phyloP scores from a whole-genome alignment of 2,797 vertebrate species.

The Arnoldichthys spilopterus region DNA sequence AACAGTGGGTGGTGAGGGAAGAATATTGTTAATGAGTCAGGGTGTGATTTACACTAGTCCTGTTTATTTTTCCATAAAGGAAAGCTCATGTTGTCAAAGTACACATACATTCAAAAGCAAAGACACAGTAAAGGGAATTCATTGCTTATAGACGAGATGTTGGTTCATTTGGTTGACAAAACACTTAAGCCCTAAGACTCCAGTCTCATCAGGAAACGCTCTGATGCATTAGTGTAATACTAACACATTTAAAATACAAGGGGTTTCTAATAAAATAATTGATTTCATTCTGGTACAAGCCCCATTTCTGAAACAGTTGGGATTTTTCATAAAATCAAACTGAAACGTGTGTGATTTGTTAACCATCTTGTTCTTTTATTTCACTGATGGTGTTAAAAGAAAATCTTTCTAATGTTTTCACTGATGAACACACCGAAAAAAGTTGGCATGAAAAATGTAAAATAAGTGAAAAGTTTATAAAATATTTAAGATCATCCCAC shows the following conservation, averaged over 20 bases:
- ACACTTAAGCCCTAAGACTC: too few relatives aligned
- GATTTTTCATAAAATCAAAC: too few relatives aligned
- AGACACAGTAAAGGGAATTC: background rate
- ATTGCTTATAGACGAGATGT: background rate
- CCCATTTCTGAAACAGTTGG: too few relatives aligned
- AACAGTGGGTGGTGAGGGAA: background rate
- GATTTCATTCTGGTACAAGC: background rate
- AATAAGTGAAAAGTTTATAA: too few relatives aligned
- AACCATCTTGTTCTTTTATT: too few relatives aligned
- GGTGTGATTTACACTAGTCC: background rate
- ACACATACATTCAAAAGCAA: constrained; percentile 14
- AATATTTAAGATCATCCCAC: too few relatives aligned
- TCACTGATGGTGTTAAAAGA: too few relatives aligned
- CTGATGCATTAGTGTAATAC: too few relatives aligned
- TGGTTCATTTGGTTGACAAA: background rate
- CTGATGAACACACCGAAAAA: too few relatives aligned
- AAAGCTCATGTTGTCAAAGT: constrained; percentile 34
- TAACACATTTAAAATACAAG: background rate
- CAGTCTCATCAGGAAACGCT: background rate
- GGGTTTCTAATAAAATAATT: background rate
- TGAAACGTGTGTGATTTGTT: too few relatives aligned
- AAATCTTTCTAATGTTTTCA: too few relatives aligned
- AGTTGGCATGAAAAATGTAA: too few relatives aligned
- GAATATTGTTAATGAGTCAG: background rate
- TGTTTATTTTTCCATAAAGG: constrained; percentile 23